Percentiles rank a stretch among this genome's conserved stretches.
phyloP scores from a whole-genome alignment of 1,140 invertebrate genomes.

The Sitodiplosis mosellana region DNA sequence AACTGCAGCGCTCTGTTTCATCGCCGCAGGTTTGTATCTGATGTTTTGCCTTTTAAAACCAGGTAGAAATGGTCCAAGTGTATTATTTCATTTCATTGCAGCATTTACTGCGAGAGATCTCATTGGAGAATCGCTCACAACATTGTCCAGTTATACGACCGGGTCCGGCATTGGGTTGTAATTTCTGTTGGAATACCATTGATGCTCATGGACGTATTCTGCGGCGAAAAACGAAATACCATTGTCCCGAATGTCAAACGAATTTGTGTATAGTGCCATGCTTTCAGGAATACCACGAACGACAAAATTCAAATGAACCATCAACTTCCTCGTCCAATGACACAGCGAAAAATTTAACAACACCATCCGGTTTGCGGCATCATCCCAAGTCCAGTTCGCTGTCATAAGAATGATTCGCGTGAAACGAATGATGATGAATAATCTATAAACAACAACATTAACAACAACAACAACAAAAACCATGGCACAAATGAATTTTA shows the following conservation, averaged over 20 bases:
- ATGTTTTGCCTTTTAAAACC: not conserved
- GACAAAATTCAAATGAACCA: conserved; percentile 7
- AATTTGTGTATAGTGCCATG: conserved; percentile 74
- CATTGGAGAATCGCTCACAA: conserved; percentile 27
- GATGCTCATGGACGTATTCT: conserved; percentile 60
- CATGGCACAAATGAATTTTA: no score
- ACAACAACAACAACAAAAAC: no score
- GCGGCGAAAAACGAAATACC: conserved; percentile 68
- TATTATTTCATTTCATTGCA: no score
- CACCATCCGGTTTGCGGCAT: conserved; percentile 8
- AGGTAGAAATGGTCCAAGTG: not conserved
- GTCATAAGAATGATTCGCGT: conserved; percentile 8
- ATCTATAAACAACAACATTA: no score
- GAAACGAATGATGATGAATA: no score
- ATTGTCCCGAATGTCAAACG: conserved; percentile 69
- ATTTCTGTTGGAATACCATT: conserved; percentile 76
- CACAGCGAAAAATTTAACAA: not conserved
- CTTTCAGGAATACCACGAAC: conserved; percentile 62
- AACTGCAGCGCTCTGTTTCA: conserved; percentile 34
- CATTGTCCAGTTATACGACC: conserved; percentile 62
- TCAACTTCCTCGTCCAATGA: not conserved
- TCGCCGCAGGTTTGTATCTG: conserved; percentile 30
- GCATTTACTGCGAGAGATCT: conserved; percentile 14
- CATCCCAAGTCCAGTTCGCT: conserved; percentile 22
- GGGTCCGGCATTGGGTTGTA: conserved; percentile 64